Percentiles rank a stretch among this genome's conserved stretches.
phyloP scores from a whole-genome alignment of 1,140 invertebrate genomes.

The Amphibalanus amphitrite region DNA sequence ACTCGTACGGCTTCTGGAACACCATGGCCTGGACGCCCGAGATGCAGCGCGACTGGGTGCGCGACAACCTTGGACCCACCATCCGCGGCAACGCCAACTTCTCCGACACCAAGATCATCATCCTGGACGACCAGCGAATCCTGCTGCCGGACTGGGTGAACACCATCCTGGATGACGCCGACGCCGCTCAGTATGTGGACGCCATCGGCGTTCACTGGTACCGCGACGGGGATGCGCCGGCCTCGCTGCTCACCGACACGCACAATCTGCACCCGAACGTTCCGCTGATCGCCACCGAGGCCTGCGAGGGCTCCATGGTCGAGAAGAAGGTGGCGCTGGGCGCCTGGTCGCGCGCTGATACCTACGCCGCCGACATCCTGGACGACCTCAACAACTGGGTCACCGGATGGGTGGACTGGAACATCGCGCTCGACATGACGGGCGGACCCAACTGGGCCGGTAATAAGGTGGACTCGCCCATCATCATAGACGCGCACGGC shows the following conservation, averaged over 20 bases:
- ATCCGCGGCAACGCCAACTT: no score
- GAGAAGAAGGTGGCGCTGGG: constrained; percentile 39
- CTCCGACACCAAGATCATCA: no score
- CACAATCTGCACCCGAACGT: constrained; percentile 44
- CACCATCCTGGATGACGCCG: no score
- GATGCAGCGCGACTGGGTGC: no score
- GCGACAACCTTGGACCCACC: constrained; percentile 45
- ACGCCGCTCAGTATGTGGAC: no score
- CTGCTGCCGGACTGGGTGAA: no score
- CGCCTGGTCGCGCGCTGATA: constrained; percentile 49
- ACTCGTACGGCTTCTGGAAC: constrained; percentile 40
- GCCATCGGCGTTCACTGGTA: no score
- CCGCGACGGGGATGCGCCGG: constrained; percentile 34
- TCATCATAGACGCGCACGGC: no score
- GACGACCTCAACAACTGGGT: constrained; percentile 36
- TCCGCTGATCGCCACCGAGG: constrained; percentile 57
- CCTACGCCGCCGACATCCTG: constrained; percentile 49
- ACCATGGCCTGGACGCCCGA: constrained; percentile 51
- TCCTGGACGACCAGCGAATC: no score
- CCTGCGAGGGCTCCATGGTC: constrained; percentile 36
- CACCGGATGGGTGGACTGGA: constrained; percentile 75
- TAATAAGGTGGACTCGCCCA: constrained; percentile 56
- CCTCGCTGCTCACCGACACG: constrained; percentile 32
- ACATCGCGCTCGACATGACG: constrained; percentile 48
- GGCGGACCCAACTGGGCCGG: constrained; percentile 66